Conservation (phyloP, 53 echinoderm and acorn worm genomes). For the Hippasteria phrygiana region DNA sequence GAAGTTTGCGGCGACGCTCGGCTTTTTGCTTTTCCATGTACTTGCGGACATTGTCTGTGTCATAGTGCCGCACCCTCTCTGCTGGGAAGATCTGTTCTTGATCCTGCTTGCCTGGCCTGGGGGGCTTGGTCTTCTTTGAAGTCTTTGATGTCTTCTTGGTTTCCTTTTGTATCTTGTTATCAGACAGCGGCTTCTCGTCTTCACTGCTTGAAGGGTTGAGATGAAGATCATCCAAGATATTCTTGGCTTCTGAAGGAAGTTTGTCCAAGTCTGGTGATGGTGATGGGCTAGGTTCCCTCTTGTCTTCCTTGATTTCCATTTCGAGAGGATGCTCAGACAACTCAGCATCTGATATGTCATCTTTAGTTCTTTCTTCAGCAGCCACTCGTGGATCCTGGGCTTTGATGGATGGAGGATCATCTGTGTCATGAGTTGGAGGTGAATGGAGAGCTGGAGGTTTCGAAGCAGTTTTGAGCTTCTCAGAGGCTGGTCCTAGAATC, state of each 20-base stretch:
- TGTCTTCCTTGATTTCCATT: constrained; percentile 35
- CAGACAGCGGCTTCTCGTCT: constrained; percentile 37
- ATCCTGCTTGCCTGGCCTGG: constrained; percentile 9
- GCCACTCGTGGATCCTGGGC: not conserved
- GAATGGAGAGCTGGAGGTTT: constrained; percentile 50
- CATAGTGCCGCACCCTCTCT: constrained; percentile 82
- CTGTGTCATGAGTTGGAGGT: constrained; percentile 73
- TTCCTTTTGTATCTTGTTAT: not conserved
- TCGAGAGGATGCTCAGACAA: constrained; percentile 84
- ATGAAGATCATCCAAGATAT: constrained; percentile 86
- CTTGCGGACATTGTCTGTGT: constrained; percentile 88
- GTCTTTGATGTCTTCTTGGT: constrained; percentile 18
- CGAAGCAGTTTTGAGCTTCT: constrained; percentile 34
- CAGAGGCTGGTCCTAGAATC: constrained; percentile 87
- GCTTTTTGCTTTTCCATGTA: constrained; percentile 92
- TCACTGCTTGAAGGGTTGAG: constrained; percentile 71
- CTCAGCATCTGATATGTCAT: constrained; percentile 69
- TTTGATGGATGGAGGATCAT: constrained; percentile 18
- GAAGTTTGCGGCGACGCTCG: constrained; percentile 77
- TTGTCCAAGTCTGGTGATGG: constrained; percentile 56
- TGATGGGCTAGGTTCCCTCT: constrained; percentile 22
- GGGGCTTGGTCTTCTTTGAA: constrained; percentile 54
- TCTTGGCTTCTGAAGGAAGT: constrained; percentile 83
- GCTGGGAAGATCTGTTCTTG: constrained; percentile 48
- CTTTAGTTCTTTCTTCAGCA: constrained; percentile 36